A percentile compares a stretch with the other conserved stretches of the same genome.
phyloP scores from a whole-genome alignment of 2,797 vertebrate genomes.

The Garrulus glandarius region DNA sequence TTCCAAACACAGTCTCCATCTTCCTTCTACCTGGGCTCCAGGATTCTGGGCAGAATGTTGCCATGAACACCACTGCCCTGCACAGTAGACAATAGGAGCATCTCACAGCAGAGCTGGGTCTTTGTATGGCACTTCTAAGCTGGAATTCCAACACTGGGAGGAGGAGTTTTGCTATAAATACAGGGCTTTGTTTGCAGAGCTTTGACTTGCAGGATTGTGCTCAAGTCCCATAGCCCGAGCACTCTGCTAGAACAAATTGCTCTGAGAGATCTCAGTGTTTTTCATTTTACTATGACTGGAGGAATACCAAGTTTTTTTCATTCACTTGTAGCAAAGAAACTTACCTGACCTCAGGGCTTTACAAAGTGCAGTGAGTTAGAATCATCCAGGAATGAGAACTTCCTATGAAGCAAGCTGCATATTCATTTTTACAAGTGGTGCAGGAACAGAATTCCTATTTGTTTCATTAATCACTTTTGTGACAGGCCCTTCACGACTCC shows the following conservation, averaged over 20 bases:
- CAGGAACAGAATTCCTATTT: neutral
- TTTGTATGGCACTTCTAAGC: neutral
- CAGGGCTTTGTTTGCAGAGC: slow-evolving; percentile 6
- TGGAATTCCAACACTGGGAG: neutral
- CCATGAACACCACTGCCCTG: neutral
- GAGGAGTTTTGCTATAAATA: neutral
- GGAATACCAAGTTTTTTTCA: slow-evolving; percentile 27
- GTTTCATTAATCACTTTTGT: neutral
- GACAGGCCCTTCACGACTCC: neutral
- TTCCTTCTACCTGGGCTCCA: neutral
- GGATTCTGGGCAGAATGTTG: neutral
- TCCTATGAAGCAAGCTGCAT: neutral
- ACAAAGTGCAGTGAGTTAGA: slow-evolving; percentile 1
- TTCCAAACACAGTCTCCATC: neutral
- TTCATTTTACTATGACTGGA: slow-evolving; percentile 23
- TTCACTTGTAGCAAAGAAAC: slow-evolving; percentile 14
- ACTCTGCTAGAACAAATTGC: slow-evolving; percentile 53
- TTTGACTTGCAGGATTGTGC: neutral
- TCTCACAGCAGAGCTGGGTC: neutral
- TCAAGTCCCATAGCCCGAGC: neutral
- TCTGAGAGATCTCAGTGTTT: neutral
- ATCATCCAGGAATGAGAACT: neutral
- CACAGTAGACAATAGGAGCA: neutral
- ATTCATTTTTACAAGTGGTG: neutral
- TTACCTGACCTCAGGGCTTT: slow-evolving; percentile 16